Percentiles rank a stretch among this genome's conserved stretches.
These are phyloP conservation scores for Mythimna loreyi DNA, from an alignment of 2,888 invertebrate genomes.

Conservation along the genomic window DNA sequence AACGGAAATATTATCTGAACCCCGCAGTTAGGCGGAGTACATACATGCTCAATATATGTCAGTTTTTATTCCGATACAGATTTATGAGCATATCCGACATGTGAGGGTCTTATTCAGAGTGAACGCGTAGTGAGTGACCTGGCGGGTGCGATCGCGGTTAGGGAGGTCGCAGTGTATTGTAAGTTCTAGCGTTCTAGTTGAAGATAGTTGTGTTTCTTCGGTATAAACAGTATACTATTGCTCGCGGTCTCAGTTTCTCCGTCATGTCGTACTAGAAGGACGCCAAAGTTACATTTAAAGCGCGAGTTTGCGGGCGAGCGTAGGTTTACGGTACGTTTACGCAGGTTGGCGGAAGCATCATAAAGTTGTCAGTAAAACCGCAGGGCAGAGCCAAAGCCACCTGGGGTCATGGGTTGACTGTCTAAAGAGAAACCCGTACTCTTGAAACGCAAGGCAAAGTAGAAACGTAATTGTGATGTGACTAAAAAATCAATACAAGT, in stretches of 20 bases:
- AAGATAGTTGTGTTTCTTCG: not conserved
- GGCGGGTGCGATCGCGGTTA: not conserved
- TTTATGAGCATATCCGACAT: constrained; percentile 44
- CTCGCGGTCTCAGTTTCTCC: not conserved
- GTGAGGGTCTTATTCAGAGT: not conserved
- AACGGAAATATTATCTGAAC: constrained; percentile 49
- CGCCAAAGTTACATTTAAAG: not conserved
- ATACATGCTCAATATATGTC: constrained; percentile 24
- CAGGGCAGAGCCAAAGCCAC: too few relatives aligned
- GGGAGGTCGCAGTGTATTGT: not conserved
- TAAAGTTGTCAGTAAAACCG: too few relatives aligned
- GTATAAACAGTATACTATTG: not conserved
- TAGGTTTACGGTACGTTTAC: too few relatives aligned
- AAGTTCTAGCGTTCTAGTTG: too few relatives aligned
- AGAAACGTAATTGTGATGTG: too few relatives aligned
- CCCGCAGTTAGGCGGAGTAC: constrained; percentile 22
- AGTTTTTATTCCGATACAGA: constrained; percentile 47
- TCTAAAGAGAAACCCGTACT: too few relatives aligned
- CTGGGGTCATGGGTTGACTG: too few relatives aligned
- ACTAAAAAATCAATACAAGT: too few relatives aligned
- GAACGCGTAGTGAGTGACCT: not conserved
- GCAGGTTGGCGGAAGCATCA: too few relatives aligned
- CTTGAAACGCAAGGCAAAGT: too few relatives aligned
- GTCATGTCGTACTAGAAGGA: too few relatives aligned
- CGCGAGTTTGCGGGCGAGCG: too few relatives aligned